Percentiles rank a stretch among this genome's conserved stretches.
These are phyloP conservation scores for Eilema griseolum DNA, from an alignment of 2,888 invertebrate species.

Conservation along the genomic window DNA sequence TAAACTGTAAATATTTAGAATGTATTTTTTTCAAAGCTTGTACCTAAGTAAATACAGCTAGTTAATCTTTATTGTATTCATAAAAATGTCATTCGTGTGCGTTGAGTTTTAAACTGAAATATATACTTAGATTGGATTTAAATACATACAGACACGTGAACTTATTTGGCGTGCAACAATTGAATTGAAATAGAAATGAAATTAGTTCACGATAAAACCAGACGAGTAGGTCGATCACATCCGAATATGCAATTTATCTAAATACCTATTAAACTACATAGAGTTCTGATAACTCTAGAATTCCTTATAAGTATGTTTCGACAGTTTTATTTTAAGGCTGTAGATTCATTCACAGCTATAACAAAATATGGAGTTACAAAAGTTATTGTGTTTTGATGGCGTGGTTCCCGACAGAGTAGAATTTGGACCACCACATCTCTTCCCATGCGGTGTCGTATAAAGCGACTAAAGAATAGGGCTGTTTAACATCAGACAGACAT, in stretches of 20 bases:
- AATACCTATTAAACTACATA: conserved; percentile 46
- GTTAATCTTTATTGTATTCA: background rate
- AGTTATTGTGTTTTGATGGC: too few relatives aligned
- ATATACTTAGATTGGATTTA: conserved; percentile 26
- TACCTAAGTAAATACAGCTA: too few relatives aligned
- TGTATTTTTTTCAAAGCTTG: background rate
- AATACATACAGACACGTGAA: conserved; percentile 39
- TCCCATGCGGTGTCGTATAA: too few relatives aligned
- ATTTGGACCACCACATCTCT: too few relatives aligned
- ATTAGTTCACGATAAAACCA: conserved; percentile 20
- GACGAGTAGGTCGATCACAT: conserved; percentile 59
- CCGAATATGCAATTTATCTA: conserved; percentile 58
- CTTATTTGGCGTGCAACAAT: conserved; percentile 28
- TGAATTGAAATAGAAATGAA: conserved; percentile 33
- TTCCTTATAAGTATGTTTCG: conserved; percentile 10
- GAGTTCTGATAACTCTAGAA: conserved; percentile 24
- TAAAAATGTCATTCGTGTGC: background rate
- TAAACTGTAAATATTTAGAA: background rate
- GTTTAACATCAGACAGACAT: too few relatives aligned
- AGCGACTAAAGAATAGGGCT: too few relatives aligned
- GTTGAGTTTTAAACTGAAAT: conserved; percentile 20
- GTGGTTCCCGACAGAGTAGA: too few relatives aligned
- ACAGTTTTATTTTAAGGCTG: background rate
- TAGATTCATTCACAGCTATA: too few relatives aligned
- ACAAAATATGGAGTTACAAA: too few relatives aligned